A percentile compares a stretch with the other conserved stretches of the same genome.
Evolutionary conservation across 1,140 invertebrate genomes (phyloP).

Genomic region (Parasteatoda tepidariorum): DNA sequence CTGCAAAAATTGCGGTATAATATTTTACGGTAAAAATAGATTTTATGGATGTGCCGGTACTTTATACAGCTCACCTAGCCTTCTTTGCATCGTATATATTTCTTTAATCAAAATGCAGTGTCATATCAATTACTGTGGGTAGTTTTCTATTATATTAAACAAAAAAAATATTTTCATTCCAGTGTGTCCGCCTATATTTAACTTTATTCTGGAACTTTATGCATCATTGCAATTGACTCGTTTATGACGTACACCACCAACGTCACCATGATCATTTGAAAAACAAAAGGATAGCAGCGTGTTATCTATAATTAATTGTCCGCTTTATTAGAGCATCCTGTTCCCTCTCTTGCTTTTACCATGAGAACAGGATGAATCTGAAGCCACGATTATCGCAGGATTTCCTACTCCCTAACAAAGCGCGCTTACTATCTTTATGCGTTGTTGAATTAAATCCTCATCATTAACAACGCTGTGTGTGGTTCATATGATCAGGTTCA

Average conservation of each 20-base stretch:
- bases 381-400: conserved; percentile 23
- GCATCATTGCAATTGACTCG: not conserved
- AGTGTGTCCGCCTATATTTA: no score
- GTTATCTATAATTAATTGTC: conserved; percentile 51
- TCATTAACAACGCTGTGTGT: not conserved
- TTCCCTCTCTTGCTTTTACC: not conserved
- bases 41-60: no score
- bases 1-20: no score
- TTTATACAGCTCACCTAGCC: no score
- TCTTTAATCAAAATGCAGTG: no score
- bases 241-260: not conserved
- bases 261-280: not conserved
- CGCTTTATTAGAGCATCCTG: conserved; percentile 39
- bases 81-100: no score
- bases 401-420: conserved; percentile 32
- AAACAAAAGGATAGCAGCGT: conserved; percentile 23
- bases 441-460: not conserved
- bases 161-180: no score
- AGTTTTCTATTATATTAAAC: no score
- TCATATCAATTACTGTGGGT: no score
- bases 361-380: conserved; percentile 37
- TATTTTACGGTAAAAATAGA: no score
- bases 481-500: not conserved
- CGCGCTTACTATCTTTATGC: not conserved
- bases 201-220: no score